Conservation (phyloP, 1,140 invertebrate species). For the Rhagoletis pomonella region DNA sequence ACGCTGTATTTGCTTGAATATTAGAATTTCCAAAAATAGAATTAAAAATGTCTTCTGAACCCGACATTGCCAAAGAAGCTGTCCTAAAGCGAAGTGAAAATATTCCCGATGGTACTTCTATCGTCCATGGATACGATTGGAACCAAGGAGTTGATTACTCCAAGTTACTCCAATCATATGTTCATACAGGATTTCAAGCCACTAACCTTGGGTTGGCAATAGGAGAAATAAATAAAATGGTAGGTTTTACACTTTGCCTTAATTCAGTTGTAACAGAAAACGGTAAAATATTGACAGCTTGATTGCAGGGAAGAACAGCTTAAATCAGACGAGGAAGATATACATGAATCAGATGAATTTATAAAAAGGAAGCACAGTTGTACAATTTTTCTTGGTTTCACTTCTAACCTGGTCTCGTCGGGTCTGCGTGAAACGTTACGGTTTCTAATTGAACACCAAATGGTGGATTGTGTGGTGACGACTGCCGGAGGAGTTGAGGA, state of each 20-base stretch:
- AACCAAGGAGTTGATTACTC: constrained; percentile 93
- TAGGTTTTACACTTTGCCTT: constrained; percentile 70
- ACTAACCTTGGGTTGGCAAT: constrained; percentile 95
- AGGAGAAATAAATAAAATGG: constrained; percentile 94
- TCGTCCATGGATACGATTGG: constrained; percentile 91
- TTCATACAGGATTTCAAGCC: constrained; percentile 94
- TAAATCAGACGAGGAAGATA: constrained; percentile 79
- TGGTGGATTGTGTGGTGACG: constrained; percentile 95
- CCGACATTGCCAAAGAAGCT: constrained; percentile 79
- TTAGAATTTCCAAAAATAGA: background rate
- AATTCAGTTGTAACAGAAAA: background rate
- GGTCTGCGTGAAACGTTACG: constrained; percentile 94
- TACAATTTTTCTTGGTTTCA: constrained; percentile 98
- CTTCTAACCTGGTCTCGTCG: constrained; percentile 97
- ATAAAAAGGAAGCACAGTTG: constrained; percentile 87
- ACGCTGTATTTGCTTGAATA: background rate
- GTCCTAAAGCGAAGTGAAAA: constrained; percentile 80
- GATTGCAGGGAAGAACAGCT: constrained; percentile 80
- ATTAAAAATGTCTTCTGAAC: constrained; percentile 70
- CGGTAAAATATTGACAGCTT: constrained; percentile 59
- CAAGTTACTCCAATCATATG: constrained; percentile 87
- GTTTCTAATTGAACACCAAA: constrained; percentile 91
- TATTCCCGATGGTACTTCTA: constrained; percentile 79
- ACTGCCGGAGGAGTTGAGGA: constrained; percentile 99
- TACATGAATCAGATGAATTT: constrained; percentile 85